These are phyloP conservation scores for Drosophila algonquin DNA, from an alignment of 2,888 invertebrate species.

Conservation along the genomic window DNA sequence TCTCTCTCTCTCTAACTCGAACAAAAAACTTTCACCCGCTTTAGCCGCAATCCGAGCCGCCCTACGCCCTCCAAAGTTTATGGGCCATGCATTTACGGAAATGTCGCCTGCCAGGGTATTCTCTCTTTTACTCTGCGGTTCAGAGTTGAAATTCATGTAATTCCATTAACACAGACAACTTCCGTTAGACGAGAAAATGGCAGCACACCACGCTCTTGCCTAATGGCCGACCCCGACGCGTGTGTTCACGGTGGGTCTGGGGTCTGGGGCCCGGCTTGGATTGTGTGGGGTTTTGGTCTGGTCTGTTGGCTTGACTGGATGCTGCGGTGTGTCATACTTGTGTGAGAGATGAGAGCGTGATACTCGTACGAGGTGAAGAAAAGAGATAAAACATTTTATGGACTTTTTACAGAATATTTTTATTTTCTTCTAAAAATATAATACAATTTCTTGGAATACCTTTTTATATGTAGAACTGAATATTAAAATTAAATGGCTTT, in stretches of 20 bases:
- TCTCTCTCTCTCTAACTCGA: slow-evolving; percentile 1
- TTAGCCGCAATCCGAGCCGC: neutral
- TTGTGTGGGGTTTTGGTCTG: neutral
- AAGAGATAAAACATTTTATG: neutral
- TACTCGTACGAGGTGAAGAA: neutral
- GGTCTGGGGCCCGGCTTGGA: neutral
- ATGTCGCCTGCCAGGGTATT: slow-evolving; percentile 38
- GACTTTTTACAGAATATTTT: too few species aligned
- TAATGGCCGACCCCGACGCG: slow-evolving; percentile 62
- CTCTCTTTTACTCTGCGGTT: slow-evolving; percentile 56
- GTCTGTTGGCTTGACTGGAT: slow-evolving; percentile 7
- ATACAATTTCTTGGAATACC: too few species aligned
- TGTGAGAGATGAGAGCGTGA: slow-evolving; percentile 6
- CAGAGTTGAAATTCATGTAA: slow-evolving; percentile 76
- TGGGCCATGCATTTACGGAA: slow-evolving; percentile 50
- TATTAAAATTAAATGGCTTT: too few species aligned
- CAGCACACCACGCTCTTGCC: slow-evolving; percentile 52
- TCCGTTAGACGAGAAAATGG: slow-evolving; percentile 70
- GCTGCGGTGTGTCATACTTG: neutral
- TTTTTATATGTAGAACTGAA: too few species aligned
- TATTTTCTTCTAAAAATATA: too few species aligned
- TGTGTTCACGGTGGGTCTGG: slow-evolving; percentile 16
- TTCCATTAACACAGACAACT: slow-evolving; percentile 77
- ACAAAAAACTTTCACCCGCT: slow-evolving; percentile 50
- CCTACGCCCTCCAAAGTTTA: slow-evolving; percentile 46